A percentile compares a stretch with the other conserved stretches of the same genome.
These are phyloP conservation scores for Sylvilagus floridanus DNA, from an alignment of 2,797 vertebrate species.

Conservation along the genomic window DNA sequence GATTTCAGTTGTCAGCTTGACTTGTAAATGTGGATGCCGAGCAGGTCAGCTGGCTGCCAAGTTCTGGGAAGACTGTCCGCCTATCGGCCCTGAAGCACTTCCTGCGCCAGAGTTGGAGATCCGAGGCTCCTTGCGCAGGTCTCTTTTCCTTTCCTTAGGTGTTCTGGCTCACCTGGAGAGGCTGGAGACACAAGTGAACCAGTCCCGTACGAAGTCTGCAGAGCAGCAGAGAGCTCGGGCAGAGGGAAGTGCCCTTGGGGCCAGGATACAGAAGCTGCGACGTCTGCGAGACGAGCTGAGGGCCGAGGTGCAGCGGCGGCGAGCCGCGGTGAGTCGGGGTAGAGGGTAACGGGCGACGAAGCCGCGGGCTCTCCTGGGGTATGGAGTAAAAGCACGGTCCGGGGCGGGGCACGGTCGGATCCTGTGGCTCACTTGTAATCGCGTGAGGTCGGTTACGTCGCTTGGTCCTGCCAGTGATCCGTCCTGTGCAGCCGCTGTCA, in stretches of 20 bases:
- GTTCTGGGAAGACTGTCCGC: background rate
- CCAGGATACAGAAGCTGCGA: constrained; percentile 84
- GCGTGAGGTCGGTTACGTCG: background rate
- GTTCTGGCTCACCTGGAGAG: constrained; percentile 89
- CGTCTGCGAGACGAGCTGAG: constrained; percentile 87
- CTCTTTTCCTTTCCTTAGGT: constrained; percentile 83
- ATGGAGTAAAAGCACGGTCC: fast-evolving
- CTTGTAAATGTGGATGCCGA: background rate
- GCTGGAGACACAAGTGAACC: constrained; percentile 85
- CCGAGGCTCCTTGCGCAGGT: background rate
- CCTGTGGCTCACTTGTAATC: background rate
- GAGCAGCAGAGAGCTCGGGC: constrained; percentile 49
- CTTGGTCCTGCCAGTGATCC: background rate
- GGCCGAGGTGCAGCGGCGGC: constrained; percentile 82
- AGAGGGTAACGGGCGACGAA: background rate
- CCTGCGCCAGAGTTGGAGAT: constrained; percentile 1
- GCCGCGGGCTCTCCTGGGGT: background rate
- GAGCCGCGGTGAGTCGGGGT: constrained; percentile 84
- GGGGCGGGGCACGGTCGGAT: background rate
- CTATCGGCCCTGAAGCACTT: background rate
- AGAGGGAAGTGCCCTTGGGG: constrained; percentile 81
- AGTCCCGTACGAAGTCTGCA: constrained; percentile 62
- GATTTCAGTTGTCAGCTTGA: constrained; percentile 12
- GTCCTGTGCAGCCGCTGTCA: background rate
- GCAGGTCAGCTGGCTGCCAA: background rate